These are phyloP conservation scores for Tetragnatha montana DNA, from an alignment of 2,888 invertebrate genomes.

Conservation along the genomic window DNA sequence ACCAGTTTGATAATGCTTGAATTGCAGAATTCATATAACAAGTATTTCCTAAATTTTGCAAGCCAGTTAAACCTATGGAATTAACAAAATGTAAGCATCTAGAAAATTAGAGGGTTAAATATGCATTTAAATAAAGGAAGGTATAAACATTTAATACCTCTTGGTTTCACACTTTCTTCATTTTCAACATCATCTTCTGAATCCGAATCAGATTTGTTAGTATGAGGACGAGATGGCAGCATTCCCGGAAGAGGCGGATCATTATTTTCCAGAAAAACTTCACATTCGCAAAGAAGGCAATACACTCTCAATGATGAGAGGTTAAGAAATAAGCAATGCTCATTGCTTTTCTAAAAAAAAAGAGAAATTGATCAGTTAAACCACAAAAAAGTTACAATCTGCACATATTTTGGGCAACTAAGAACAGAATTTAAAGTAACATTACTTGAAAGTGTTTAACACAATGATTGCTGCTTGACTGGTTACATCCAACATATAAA, in stretches of 20 bases:
- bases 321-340: constrained; percentile 89
- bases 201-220: constrained; percentile 70
- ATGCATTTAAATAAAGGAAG: not conserved
- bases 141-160: constrained; percentile 74
- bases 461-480: constrained; percentile 88
- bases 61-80: constrained; percentile 85
- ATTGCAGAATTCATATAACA: constrained; percentile 99
- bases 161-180: constrained; percentile 78
- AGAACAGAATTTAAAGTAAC: constrained; percentile 17
- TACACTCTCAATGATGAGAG: constrained; percentile 88
- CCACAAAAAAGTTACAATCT: not conserved
- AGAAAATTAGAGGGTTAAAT: not conserved
- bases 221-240: constrained; percentile 58
- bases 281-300: constrained; percentile 91
- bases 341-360: constrained; percentile 79
- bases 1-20: constrained; percentile 91
- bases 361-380: not conserved
- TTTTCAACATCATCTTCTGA: constrained; percentile 77
- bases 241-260: constrained; percentile 75
- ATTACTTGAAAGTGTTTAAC: constrained; percentile 82
- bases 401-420: not conserved
- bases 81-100: not conserved
- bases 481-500: constrained; percentile 88
- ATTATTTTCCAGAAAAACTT: constrained; percentile 82
- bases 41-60: constrained; percentile 97